Percentiles rank a stretch among this genome's conserved stretches.
These are phyloP conservation scores for Himantopus leucocephalus DNA, from an alignment of 2,113 vertebrate genomes.

Conservation along the genomic window DNA sequence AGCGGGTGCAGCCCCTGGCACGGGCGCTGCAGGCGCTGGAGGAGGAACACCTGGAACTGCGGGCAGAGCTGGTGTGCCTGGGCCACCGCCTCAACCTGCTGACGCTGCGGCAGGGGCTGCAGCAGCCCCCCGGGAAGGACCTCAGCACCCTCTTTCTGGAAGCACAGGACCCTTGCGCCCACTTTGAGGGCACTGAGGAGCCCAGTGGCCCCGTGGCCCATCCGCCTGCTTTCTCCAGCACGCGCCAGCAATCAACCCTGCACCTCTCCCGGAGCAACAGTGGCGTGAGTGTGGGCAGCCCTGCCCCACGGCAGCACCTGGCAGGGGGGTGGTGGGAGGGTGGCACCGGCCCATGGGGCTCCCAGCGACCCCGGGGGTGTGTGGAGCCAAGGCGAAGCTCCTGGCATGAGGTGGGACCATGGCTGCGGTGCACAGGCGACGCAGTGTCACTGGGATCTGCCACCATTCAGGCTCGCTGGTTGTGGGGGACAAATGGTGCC, in stretches of 20 bases:
- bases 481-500: rapidly evolving
- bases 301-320: neutral
- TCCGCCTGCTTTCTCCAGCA: conserved; percentile 79
- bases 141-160: conserved; percentile 70
- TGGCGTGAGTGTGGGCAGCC: conserved; percentile 71
- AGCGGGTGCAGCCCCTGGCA: conserved; percentile 24
- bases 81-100: conserved; percentile 77
- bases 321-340: neutral
- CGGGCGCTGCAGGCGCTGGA: conserved; percentile 67
- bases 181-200: conserved; percentile 69
- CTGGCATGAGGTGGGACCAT: neutral
- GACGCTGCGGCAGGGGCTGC: conserved; percentile 61
- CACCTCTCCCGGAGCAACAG: conserved; percentile 69
- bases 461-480: neutral
- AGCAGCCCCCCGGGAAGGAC: conserved; percentile 31
- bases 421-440: rapidly evolving
- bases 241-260: conserved; percentile 72
- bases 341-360: neutral
- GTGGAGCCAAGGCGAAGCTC: neutral
- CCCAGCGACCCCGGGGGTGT: neutral
- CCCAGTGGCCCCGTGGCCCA: conserved; percentile 67
- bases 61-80: conserved; percentile 79
- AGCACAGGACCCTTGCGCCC: conserved; percentile 66
- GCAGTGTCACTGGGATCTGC: neutral
- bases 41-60: conserved; percentile 81